These are phyloP conservation scores for Lasioglossum albipes DNA, from an alignment of 1,140 invertebrate species.

Conservation along the genomic window DNA sequence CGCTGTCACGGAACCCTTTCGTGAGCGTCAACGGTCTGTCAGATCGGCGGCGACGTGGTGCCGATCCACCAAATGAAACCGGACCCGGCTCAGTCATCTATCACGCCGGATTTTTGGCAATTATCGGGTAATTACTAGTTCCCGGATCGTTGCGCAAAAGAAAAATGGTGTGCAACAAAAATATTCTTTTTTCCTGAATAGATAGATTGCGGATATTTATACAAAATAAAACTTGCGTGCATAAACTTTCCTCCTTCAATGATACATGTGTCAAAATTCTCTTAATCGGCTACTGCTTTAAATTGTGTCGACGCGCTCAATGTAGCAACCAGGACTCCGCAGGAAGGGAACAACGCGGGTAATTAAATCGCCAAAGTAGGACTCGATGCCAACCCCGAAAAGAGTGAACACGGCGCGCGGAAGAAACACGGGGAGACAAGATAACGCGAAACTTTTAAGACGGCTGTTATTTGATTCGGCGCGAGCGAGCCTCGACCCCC, in stretches of 20 bases:
- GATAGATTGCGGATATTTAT: too few relatives aligned
- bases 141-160: too few relatives aligned
- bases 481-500: conserved; percentile 28
- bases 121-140: too few relatives aligned
- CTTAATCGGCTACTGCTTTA: too few relatives aligned
- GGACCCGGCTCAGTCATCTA: background rate
- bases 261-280: too few relatives aligned
- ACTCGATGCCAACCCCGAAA: background rate
- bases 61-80: background rate
- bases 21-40: conserved; percentile 39
- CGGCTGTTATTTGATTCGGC: conserved; percentile 69
- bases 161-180: too few relatives aligned
- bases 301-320: too few relatives aligned
- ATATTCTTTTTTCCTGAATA: too few relatives aligned
- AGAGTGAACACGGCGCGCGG: conserved; percentile 13
- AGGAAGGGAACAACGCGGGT: background rate
- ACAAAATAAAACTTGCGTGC: too few relatives aligned
- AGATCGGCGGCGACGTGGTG: conserved; percentile 1
- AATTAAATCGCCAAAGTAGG: background rate
- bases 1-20: conserved; percentile 40
- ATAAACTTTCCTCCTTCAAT: too few relatives aligned
- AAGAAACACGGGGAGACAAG: conserved; percentile 41
- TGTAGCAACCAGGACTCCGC: too few relatives aligned
- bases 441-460: conserved; percentile 68
- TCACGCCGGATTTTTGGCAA: background rate